A percentile compares a stretch with the other conserved stretches of the same genome.
These are phyloP conservation scores for Rafetus swinhoei DNA, from an alignment of 2,113 vertebrate species.

Conservation along the genomic window DNA sequence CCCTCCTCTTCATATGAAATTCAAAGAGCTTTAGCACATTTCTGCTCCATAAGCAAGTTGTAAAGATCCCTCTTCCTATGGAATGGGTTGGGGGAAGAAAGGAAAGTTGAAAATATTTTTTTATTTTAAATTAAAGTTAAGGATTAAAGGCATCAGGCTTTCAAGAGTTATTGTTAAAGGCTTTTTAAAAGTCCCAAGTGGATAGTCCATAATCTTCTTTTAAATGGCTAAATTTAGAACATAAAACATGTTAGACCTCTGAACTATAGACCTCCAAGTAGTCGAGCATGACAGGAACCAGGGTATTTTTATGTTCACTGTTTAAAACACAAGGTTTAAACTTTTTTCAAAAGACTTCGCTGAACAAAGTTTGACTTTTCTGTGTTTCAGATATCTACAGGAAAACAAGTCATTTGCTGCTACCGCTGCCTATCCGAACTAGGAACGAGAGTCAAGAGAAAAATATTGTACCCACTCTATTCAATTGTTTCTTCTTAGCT, in stretches of 20 bases:
- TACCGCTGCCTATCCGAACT: neutral
- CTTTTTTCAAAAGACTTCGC: neutral
- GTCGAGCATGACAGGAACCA: neutral
- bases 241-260: constrained; percentile 50
- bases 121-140: constrained; percentile 84
- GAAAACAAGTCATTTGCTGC: neutral
- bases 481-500: neutral
- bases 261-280: constrained; percentile 25
- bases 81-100: constrained; percentile 27
- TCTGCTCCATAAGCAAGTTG: constrained; percentile 58
- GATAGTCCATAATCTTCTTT: constrained; percentile 78
- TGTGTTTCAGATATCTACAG: neutral
- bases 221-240: constrained; percentile 79
- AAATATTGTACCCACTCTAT: neutral
- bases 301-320: neutral
- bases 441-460: neutral
- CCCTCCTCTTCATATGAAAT: constrained; percentile 78
- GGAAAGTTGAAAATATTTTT: constrained; percentile 76
- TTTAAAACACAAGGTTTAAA: constrained; percentile 4
- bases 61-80: constrained; percentile 50
- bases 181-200: constrained; percentile 79
- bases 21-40: constrained; percentile 72
- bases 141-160: constrained; percentile 79
- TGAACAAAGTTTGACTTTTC: neutral
- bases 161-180: constrained; percentile 76